Conservation (phyloP, 2,113 vertebrate genomes). For the Anhinga anhinga region DNA sequence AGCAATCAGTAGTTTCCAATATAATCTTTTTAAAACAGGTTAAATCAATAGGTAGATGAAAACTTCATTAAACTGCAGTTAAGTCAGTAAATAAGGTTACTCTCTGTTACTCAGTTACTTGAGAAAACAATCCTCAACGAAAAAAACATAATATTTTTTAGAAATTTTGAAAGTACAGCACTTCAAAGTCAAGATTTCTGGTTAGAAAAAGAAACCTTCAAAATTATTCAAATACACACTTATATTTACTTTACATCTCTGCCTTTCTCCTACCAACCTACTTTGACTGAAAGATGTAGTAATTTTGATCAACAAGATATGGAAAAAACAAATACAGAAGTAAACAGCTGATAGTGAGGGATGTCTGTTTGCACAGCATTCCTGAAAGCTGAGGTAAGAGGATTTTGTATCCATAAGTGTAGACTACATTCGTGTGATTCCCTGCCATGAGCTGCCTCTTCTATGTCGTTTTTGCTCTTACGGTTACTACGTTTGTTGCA, state of each 20-base stretch:
- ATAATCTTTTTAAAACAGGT: background rate
- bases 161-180: background rate
- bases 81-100: background rate
- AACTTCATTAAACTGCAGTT: background rate
- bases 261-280: background rate
- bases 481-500: background rate
- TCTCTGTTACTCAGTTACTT: background rate
- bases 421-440: background rate
- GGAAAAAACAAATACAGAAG: background rate
- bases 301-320: background rate
- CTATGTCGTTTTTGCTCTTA: background rate
- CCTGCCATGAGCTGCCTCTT: background rate
- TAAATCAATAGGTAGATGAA: background rate
- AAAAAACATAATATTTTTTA: background rate
- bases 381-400: background rate
- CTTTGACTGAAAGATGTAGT: background rate
- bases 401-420: background rate
- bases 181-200: background rate
- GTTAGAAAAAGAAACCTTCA: background rate
- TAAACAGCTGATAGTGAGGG: background rate
- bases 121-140: background rate
- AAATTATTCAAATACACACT: background rate
- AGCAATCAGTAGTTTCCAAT: background rate
- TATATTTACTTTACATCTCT: background rate
- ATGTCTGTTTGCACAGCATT: background rate